Base-by-base conservation (phyloP, 2,888 invertebrate genomes). In the Alviniconcha strummeri region DNA sequence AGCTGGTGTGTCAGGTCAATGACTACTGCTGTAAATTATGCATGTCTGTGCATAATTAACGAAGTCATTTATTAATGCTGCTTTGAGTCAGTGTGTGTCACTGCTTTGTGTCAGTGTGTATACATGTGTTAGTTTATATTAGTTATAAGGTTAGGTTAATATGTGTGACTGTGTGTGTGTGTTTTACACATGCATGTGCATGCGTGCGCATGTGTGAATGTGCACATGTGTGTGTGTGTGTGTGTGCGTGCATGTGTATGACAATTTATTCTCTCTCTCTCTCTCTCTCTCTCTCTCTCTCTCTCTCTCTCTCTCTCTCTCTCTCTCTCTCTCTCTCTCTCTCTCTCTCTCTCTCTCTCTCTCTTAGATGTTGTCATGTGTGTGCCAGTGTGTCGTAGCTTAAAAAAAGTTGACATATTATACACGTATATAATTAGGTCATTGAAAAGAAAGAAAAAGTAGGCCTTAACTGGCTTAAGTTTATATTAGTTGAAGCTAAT, bases 231-330 rank as follows among this genome's bases (percentile, higher is more conserved):
- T 74, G 74, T 74, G 76, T 76, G 76, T 55, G 76, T 76, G 76
- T 76, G 54, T 55, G 75, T 76, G 75, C 15, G 75, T 76, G 55
- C 55, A 55, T 55, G 75, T 76, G 76, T 55, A 55, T 55, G 56
- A 52, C 8, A 56, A 7, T 57, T 56, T 57, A 57, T 15, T 17
- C 13, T 6, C 6, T 69, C 69, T n/a, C 6, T 7, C n/a, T 69
- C 15, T 69, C n/a, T 69, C 69, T 69, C 6, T 69, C 69, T 69
- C 6, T 69, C 17, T n/a, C 6, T 74, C 15, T 57, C 74, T 82
- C 60, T 82, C 75, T 56, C 55, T 57, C 19, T 82, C 36, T 82
- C 74, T 74, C 75, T 82, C 75, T 82, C 75, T 82, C 75, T 82
- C 74, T 69, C 17, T 69, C 15, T 17, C 6, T 69, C 17, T 17